These are phyloP conservation scores for Trissonchulus latispiculum DNA, from an alignment of 2,888 invertebrate species.

Conservation along the genomic window DNA sequence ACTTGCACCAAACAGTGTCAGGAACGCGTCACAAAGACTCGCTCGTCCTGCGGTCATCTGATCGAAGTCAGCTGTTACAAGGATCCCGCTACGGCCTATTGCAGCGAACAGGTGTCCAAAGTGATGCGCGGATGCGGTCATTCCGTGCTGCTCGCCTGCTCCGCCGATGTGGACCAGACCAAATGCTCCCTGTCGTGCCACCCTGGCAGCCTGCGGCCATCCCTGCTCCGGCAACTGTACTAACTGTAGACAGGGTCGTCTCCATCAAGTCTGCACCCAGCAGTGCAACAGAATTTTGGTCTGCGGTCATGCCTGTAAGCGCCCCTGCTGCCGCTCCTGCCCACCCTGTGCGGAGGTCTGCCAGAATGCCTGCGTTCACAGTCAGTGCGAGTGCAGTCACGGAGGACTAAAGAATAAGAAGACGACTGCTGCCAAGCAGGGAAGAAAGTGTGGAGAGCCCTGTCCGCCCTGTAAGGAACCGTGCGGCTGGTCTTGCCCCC, in stretches of 20 bases:
- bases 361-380: slow-evolving; percentile 38
- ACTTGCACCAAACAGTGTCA: slow-evolving; percentile 29
- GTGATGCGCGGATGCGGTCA: slow-evolving; percentile 27
- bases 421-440: too few species aligned
- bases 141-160: slow-evolving; percentile 15
- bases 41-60: slow-evolving; percentile 37
- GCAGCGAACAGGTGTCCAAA: slow-evolving; percentile 33
- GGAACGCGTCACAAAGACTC: slow-evolving; percentile 25
- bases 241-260: too few species aligned
- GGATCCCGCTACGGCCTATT: slow-evolving; percentile 42
- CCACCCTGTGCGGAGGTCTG: slow-evolving; percentile 47
- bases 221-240: too few species aligned
- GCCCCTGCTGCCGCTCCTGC: slow-evolving; percentile 53
- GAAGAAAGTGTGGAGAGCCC: slow-evolving; percentile 32
- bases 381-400: slow-evolving; percentile 48
- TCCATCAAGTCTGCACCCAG: too few species aligned
- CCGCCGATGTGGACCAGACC: too few species aligned
- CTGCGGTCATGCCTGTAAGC: slow-evolving; percentile 50
- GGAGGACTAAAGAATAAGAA: slow-evolving; percentile 52
- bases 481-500: slow-evolving; percentile 45
- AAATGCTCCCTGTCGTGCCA: too few species aligned
- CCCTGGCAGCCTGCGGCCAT: too few species aligned
- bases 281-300: slow-evolving; percentile 30
- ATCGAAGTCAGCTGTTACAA: slow-evolving; percentile 44
- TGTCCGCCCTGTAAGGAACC: slow-evolving; percentile 43